Evolutionary conservation across 2,113 vertebrate genomes (phyloP).

Genomic region (Peucedramus taeniatus): DNA sequence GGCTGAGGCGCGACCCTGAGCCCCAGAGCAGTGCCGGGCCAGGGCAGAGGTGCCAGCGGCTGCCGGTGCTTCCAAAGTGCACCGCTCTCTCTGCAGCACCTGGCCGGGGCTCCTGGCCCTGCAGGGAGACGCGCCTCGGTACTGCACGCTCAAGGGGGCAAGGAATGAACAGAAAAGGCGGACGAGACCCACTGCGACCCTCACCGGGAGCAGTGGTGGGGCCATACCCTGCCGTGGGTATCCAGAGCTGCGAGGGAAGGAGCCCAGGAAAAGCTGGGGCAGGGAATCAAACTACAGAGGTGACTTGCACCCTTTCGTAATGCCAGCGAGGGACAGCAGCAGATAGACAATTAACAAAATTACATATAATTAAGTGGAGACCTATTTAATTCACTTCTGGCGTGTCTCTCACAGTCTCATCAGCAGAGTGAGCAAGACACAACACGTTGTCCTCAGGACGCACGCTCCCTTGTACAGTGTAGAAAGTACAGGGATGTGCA

Average conservation of each 20-base stretch:
- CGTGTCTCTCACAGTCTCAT: background rate
- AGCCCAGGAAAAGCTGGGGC: background rate
- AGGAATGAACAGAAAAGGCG: background rate
- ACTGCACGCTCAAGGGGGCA: rapidly evolving
- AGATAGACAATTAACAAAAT: background rate
- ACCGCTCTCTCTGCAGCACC: background rate
- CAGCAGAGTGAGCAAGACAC: constrained; percentile 26
- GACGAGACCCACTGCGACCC: background rate
- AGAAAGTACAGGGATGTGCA: background rate
- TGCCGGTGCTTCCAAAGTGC: rapidly evolving
- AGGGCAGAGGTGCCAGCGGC: background rate
- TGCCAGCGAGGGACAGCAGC: background rate
- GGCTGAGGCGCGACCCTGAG: background rate
- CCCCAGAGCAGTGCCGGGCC: background rate
- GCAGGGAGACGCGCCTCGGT: too few species aligned
- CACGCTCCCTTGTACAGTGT: background rate
- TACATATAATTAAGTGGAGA: constrained; percentile 16
- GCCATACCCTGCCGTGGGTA: background rate
- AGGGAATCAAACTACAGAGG: background rate
- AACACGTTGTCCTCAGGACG: background rate
- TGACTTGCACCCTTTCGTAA: background rate
- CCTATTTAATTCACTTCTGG: background rate
- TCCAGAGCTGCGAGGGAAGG: background rate
- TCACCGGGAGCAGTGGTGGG: rapidly evolving
- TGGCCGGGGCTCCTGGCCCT: background rate